Base-by-base conservation (phyloP, 2,888 invertebrate genomes). In the Trichacis sp. region DNA sequence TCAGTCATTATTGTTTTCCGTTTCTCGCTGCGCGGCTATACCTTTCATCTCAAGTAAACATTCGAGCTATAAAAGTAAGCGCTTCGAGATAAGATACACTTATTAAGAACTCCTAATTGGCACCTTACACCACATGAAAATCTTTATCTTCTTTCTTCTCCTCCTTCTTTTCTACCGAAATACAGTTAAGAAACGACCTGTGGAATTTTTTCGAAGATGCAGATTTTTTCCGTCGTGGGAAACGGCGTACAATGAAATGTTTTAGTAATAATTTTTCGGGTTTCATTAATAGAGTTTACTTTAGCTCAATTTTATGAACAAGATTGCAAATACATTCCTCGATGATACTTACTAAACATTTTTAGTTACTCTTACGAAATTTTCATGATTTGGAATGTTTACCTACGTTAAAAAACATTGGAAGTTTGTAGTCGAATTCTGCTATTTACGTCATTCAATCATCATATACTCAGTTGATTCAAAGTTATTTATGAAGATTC, bases 21-120 rank as follows among this genome's bases (percentile, higher is more conserved):
- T 11, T 46, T 11, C 46, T 46, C 24, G 24, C 5, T 20, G 24
- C 24, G 46, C 46, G 18, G 43, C 46, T 46, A 46, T 46, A 24
- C 46, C 46, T 46, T 46, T 46, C 46, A 46, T 46, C 46, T 46
- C 46, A 14, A 46, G 24, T 46, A 46, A 46, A 46, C 46, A 46
- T 46, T 46, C 46, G 24, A 46, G 46, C 46, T 46, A 46, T 46
- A 46, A 46, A 46, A 24, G n/a, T 24, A 46, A 24, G 46, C 14
- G 46, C 46, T 63, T 52, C 64, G 54, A 72, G 77, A 79, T 81
- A 79, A 81, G 81, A 81, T 80, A 81, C 76, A 72, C 76, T 81
- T 80, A 81, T 81, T 79, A 79, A 79, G 78, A 79, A 75, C 77
- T 81, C 81, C 80, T 81, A 79, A 81, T 81, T 81, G 76, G 75